Base-by-base conservation (phyloP, 1,140 invertebrate genomes). In the Brachionus calyciflorus region DNA sequence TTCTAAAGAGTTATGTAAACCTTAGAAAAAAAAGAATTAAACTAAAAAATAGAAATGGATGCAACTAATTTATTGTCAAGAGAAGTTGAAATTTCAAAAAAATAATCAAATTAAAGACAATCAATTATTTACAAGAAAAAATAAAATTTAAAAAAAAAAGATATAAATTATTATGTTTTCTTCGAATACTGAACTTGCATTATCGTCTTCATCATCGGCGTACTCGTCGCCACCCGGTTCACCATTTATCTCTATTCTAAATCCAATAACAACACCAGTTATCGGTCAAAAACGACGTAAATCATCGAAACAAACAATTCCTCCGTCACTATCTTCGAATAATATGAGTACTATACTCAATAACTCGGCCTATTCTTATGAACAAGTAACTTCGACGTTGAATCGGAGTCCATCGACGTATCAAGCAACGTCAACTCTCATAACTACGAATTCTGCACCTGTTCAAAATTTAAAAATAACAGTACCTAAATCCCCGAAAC, bases 401-500 rank as follows among this genome's bases (percentile, higher is more conserved):
- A 28, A 26, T 17, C 33, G 28, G 17, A 17, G 9, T 17, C 14
- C 55, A 12, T 60, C 55, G 7, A n/a, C 21, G 3, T 60, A 60
- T 19, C 55, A 60, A 14, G 26, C 55, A 4, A 33, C 55, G 33
- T 33, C 19, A 7, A 37, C 55, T 17, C 55, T n/a, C 3, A 37
- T 37, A 9, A 9, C 4, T 37, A 9, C 9, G 3, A 17, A 33
- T 17, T 17, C 17, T 17, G 6, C 55, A 19, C 28, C n/a, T 10
- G 28, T n/a, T 9, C 17, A 33, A 37, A 60, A 37, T 33, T 17
- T n/a, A 17, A 73, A 76, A 51, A 60, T 19, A 57, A 24, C 7
- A n/a, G 46, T 76, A 4, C 73, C 73, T n/a, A 76, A 76, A 46
- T 41, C 28, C 24, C 73, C 73, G 2, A 28, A 21, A 46, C 49